Evolutionary conservation across 2,888 invertebrate species (phyloP), one percentile per base, ranked within the genome.

Genomic region (Hetaerina titia): DNA sequence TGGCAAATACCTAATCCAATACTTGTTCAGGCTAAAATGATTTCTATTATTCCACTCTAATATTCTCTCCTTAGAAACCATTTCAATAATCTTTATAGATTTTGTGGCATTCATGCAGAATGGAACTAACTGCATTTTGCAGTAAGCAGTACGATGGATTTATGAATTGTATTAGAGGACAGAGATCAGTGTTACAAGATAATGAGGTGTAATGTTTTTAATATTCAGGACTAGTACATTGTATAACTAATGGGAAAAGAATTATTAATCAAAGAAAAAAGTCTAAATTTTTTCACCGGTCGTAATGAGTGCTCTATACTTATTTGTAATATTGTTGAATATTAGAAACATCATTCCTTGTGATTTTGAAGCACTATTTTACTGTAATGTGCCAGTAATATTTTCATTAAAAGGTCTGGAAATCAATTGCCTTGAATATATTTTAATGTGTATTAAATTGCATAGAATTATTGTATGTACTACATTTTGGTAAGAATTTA

Each of bases 361-460:
- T 22, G 81, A 31, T 31, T 81, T 81, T 31, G 25, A 81, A 81
- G 31, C 31, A 4, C 22, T 1, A 81, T 81, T 81, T 81, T 81
- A 81, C 81, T 81, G 31, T 81, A 81, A 31, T 31, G 5, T 81
- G 81, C 81, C 9, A 81, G 11, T 81, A 31, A 81, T 81, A 15
- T 11, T 81, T 81, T 81, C 81, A 81, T 81, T 11, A 9, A 15
- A 31, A 31, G 81, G 81, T 31, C 81, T 31, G 81, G 31, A 25
- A 31, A 13, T 31, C 25, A 13, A 81, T 31, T 81, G 81, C 81
- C 81, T 81, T 81, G 4, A 31, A 31, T 31, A 81, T 31, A 81
- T 81, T 81, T 81, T 81, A 81, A 81, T 31, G 81, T 31, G 31
- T 81, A 69, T 81, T 31, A 11, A 31, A 81, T 81, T 81, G 81